These are phyloP conservation scores for Chrysocyon brachyurus DNA, from an alignment of 2,797 vertebrate genomes.

Conservation along the genomic window DNA sequence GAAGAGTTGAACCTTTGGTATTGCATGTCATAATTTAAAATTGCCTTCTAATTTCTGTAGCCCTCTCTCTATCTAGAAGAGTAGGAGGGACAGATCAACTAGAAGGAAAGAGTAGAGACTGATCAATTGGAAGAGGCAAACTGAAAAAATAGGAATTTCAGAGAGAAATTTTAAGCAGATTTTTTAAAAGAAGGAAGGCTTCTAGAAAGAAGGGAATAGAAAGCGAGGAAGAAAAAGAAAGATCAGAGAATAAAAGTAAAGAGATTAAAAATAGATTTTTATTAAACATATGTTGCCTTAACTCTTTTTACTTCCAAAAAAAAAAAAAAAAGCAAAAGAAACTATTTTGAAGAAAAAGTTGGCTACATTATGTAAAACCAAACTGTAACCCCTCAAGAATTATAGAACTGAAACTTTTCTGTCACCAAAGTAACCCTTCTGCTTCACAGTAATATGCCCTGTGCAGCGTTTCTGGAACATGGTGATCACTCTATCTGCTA, in stretches of 20 bases:
- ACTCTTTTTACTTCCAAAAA: conserved; percentile 9
- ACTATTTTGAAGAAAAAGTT: background rate
- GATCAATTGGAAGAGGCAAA: background rate
- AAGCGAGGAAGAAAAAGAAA: background rate
- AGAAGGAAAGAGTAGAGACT: background rate
- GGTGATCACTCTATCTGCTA: background rate
- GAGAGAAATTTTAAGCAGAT: background rate
- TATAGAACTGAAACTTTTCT: conserved; percentile 73
- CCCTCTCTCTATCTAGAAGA: background rate
- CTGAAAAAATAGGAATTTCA: background rate
- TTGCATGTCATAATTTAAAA: conserved; percentile 15
- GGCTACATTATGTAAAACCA: conserved; percentile 20
- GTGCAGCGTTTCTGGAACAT: background rate
- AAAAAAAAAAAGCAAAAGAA: background rate
- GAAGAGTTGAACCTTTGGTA: background rate
- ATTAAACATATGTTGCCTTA: background rate
- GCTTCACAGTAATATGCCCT: conserved; percentile 15
- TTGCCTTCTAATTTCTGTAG: background rate
- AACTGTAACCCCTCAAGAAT: conserved; percentile 36
- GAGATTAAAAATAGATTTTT: background rate
- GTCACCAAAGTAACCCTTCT: conserved; percentile 41
- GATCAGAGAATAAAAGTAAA: background rate
- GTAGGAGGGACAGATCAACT: background rate
- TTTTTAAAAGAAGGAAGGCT: background rate
- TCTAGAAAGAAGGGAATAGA: background rate